A percentile compares a stretch with the other conserved stretches of the same genome.
phyloP scores from a whole-genome alignment of 2,797 vertebrate species.

The Chromis chromis region DNA sequence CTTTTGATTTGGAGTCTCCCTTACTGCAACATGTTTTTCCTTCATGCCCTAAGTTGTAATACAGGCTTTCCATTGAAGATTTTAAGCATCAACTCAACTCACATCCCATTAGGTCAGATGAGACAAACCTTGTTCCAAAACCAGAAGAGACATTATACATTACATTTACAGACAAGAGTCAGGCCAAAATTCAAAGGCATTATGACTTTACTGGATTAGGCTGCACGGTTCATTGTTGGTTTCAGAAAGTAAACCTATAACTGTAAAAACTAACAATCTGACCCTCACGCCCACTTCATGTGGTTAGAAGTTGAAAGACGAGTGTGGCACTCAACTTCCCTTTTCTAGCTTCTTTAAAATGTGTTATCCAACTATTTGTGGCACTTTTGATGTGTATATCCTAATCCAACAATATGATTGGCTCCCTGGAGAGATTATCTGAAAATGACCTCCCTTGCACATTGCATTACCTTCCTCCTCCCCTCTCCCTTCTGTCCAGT shows the following conservation, averaged over 20 bases:
- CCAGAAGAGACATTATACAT: background rate
- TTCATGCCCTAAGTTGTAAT: background rate
- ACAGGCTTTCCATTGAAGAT: background rate
- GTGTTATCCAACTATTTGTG: background rate
- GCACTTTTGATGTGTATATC: background rate
- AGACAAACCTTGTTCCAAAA: background rate
- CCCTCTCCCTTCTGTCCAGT: background rate
- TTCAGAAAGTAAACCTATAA: background rate
- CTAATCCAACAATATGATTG: background rate
- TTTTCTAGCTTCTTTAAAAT: background rate
- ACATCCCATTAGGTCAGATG: conserved; percentile 2
- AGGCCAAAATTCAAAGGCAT: background rate
- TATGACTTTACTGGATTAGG: background rate
- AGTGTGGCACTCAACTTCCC: background rate
- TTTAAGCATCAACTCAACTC: background rate
- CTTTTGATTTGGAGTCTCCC: background rate
- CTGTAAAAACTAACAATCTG: background rate
- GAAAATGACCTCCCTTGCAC: background rate
- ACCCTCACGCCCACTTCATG: background rate
- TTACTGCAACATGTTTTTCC: background rate
- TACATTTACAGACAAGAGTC: background rate
- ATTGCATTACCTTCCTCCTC: background rate
- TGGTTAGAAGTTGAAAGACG: background rate
- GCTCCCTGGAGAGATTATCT: background rate
- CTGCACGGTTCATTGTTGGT: background rate